Evolutionary conservation across 1,140 invertebrate species (phyloP), one percentile per base, ranked within the genome.

Genomic region (Bombus breviceps): DNA sequence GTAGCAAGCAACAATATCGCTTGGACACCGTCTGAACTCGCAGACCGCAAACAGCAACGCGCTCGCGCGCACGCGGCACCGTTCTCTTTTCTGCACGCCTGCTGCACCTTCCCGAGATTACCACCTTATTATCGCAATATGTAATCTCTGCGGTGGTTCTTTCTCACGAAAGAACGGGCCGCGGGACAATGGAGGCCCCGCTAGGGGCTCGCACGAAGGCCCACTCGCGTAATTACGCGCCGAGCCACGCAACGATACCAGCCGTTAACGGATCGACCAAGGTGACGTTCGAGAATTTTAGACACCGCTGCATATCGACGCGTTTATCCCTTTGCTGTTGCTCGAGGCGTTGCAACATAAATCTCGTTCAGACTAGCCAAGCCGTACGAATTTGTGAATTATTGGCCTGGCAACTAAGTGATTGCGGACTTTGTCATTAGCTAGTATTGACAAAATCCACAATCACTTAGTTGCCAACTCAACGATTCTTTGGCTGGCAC

Each of bases 131-230:
- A 85, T 85, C 83, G 83, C 78, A 3, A 85, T 57, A 47, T 74
- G 83, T 64, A 74, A 85, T 85, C 83, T 85, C 71, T 72, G 41
- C 28, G 15, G 74, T 57, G 43, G 47, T 64, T 74, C 57, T 62
- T 85, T 85, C 83, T 81, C 83, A 85, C 83, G 83, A 81, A 74
- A 80, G 77, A 81, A 85, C 75, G 83, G 83, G 68, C 83, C 76
- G 10, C 83, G 43, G 69, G 78, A 85, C 77, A 80, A 81, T 81
- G 37, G 71, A 37, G 53, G 6, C 69, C 37, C 68, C 76, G 83
- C 83, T 71, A 84, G 75, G 74, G 76, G 34, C 66, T 80, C 77
- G 68, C 83, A 64, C 83, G 69, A 47, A 59, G 68, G 25, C 37
- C 75, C 64, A 13, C 32, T 37, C 18, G 64, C 53, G 41, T 68